Conservation (phyloP, 2,113 vertebrate species). For the Anas platyrhynchos region DNA sequence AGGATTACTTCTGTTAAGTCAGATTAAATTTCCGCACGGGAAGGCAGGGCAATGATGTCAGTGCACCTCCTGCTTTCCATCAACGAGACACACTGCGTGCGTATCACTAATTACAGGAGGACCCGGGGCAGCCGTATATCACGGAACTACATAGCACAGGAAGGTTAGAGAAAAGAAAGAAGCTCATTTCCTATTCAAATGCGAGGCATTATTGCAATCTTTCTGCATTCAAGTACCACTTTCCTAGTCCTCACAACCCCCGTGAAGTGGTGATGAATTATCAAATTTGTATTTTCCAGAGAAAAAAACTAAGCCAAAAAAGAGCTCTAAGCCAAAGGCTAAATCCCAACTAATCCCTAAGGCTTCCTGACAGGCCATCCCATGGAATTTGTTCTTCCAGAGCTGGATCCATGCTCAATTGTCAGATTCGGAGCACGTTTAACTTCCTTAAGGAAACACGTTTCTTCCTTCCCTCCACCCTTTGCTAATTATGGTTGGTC, state of each 20-base stretch:
- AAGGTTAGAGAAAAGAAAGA: neutral
- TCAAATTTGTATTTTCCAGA: neutral
- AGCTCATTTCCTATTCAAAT: neutral
- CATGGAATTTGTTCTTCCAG: neutral
- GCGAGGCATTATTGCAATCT: neutral
- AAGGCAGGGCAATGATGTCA: conserved; percentile 1
- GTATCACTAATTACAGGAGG: neutral
- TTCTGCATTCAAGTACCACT: neutral
- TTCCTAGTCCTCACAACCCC: neutral
- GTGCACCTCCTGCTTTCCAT: conserved; percentile 35
- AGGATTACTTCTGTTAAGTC: neutral
- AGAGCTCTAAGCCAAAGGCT: neutral
- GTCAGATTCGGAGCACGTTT: no score
- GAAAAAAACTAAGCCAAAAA: neutral
- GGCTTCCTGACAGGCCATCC: neutral
- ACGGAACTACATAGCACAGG: neutral
- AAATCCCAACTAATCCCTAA: neutral
- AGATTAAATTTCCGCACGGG: neutral
- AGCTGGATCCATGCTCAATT: neutral
- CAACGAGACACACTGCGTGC: neutral
- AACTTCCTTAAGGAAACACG: neutral
- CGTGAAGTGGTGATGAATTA: neutral
- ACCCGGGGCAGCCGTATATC: neutral
- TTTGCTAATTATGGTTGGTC: neutral
- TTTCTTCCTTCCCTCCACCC: neutral